phyloP scores from a whole-genome alignment of 2,888 invertebrate genomes.

The Scaptomyza reducta region DNA sequence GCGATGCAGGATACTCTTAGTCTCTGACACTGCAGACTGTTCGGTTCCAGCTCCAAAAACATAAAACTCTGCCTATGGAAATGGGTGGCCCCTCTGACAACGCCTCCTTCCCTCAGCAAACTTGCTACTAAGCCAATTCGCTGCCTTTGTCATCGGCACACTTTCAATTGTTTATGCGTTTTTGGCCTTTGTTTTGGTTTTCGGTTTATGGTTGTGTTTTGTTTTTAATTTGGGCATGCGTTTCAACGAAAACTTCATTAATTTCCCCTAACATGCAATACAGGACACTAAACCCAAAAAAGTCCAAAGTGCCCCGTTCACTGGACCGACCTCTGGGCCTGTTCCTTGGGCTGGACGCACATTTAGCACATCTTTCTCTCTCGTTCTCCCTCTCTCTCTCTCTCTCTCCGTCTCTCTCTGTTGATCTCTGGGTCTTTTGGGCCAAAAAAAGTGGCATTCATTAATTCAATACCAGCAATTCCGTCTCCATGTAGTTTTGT shows the following conservation, averaged over 20 bases:
- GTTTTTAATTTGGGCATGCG: conserved; percentile 54
- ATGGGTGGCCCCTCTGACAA: conserved; percentile 23
- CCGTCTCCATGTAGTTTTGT: conserved; percentile 74
- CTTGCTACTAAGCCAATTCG: conserved; percentile 18
- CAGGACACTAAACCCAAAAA: conserved; percentile 26
- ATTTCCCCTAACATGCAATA: conserved; percentile 62
- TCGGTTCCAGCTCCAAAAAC: conserved; percentile 47
- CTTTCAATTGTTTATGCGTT: conserved; percentile 70
- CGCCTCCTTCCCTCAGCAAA: neutral
- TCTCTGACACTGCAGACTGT: conserved; percentile 61
- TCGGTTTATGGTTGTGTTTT: conserved; percentile 17
- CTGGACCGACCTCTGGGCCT: conserved; percentile 2
- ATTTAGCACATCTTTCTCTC: conserved; percentile 73
- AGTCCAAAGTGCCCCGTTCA: conserved; percentile 30
- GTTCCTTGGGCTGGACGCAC: conserved; percentile 67
- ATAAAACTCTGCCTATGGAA: conserved; percentile 12
- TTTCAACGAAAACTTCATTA: conserved; percentile 79
- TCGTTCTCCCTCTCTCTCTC: neutral
- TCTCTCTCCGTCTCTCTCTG: neutral
- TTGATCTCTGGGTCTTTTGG: conserved; percentile 7
- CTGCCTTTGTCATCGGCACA: conserved; percentile 57
- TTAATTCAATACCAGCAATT: conserved; percentile 71
- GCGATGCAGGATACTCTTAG: conserved; percentile 52
- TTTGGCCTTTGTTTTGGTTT: conserved; percentile 38
- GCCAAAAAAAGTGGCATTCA: conserved; percentile 63